Conservation (phyloP, 2,113 vertebrate genomes). For the Zapus hudsonius region DNA sequence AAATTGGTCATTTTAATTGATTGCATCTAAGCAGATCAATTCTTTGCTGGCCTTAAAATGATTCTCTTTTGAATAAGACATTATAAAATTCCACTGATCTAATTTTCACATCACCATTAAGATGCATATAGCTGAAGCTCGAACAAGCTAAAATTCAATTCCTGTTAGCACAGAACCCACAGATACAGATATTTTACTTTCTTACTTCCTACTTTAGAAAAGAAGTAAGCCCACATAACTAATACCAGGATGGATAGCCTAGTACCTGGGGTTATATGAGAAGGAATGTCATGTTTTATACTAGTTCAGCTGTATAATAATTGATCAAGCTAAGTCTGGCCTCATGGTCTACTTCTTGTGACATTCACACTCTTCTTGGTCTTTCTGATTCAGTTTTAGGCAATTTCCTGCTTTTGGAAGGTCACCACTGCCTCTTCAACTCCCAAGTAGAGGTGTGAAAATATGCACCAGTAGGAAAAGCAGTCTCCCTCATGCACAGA, state of each 20-base stretch:
- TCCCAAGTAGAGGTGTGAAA: neutral
- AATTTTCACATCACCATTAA: constrained; percentile 1
- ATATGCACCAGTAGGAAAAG: neutral
- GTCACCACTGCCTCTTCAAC: neutral
- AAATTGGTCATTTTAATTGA: constrained; percentile 1
- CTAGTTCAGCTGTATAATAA: neutral
- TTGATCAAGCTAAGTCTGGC: neutral
- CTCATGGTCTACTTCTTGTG: neutral
- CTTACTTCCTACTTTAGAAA: neutral
- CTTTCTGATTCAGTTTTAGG: neutral
- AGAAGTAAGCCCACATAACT: neutral
- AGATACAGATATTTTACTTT: neutral
- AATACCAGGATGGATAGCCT: neutral
- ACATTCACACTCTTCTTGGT: neutral
- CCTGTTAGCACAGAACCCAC: neutral
- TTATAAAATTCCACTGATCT: neutral
- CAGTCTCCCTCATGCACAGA: too few relatives aligned
- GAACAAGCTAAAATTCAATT: neutral
- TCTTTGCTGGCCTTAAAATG: neutral
- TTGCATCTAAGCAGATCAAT: constrained; percentile 26
- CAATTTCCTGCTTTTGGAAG: neutral
- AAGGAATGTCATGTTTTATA: neutral
- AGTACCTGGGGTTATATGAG: neutral
- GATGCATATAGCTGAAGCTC: neutral
- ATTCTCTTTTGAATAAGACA: neutral